Conservation (phyloP, 92 coral and sea anemone genomes). For the Galaxea fascicularis region DNA sequence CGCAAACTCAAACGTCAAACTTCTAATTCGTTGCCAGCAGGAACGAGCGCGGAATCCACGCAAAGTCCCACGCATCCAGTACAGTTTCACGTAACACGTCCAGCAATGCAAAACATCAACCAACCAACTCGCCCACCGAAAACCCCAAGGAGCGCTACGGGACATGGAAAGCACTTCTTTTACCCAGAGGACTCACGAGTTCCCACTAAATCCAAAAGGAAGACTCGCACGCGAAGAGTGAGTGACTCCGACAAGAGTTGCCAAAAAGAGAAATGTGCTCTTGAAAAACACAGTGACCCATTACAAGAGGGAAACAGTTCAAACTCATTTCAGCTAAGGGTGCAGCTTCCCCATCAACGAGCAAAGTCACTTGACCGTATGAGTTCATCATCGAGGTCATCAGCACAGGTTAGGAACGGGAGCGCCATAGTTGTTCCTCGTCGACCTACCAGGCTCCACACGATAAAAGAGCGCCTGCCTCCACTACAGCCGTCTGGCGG, state of each 20-base stretch:
- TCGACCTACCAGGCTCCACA: not conserved
- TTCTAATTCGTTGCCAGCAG: not conserved
- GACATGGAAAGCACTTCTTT: not conserved
- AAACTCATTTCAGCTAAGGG: not conserved
- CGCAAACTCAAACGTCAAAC: conserved; percentile 7
- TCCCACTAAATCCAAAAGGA: not conserved
- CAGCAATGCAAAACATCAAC: not conserved
- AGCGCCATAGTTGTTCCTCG: not conserved
- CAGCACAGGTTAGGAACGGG: not conserved
- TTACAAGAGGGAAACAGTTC: not conserved
- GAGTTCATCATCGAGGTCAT: not conserved
- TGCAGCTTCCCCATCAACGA: not conserved
- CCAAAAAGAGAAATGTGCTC: not conserved
- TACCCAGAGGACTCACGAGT: not conserved
- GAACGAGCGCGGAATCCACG: not conserved
- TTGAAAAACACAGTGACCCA: not conserved
- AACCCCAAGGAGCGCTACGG: not conserved
- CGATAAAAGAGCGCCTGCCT: not conserved
- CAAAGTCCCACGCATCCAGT: not conserved
- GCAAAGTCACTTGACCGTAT: not conserved
- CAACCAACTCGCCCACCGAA: not conserved
- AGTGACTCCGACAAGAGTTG: not conserved
- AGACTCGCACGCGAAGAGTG: not conserved
- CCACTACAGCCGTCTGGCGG: not conserved
- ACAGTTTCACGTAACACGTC: not conserved